phyloP scores from a whole-genome alignment of 2,797 vertebrate genomes.

The Lemur catta region DNA sequence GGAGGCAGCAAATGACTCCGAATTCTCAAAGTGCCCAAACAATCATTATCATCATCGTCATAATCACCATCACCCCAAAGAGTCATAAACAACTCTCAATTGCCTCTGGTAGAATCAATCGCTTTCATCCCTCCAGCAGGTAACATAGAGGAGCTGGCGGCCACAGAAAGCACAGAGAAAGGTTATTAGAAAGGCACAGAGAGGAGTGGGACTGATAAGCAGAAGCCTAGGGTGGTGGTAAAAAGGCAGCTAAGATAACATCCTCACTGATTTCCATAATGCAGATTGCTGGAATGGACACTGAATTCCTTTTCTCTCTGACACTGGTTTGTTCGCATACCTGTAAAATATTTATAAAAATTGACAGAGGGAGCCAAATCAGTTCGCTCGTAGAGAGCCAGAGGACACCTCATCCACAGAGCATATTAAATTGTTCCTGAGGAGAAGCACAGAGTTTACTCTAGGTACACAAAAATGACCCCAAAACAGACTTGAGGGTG shows the following conservation, averaged over 20 bases:
- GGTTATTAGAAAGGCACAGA: background rate
- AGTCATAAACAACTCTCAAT: background rate
- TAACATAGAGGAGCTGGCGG: background rate
- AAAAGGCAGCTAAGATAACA: background rate
- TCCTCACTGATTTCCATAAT: background rate
- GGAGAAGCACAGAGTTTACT: background rate
- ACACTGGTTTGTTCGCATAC: background rate
- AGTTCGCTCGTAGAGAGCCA: background rate
- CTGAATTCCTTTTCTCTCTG: background rate
- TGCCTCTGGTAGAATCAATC: background rate
- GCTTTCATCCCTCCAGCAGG: background rate
- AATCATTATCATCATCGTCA: background rate
- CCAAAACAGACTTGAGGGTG: background rate
- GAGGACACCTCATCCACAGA: background rate
- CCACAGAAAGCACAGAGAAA: background rate
- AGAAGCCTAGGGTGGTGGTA: background rate
- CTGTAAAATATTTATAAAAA: conserved; percentile 13
- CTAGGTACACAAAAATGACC: background rate
- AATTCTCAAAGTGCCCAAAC: background rate
- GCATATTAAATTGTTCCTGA: background rate
- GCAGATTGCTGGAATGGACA: background rate
- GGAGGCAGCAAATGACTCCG: background rate
- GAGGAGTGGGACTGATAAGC: background rate
- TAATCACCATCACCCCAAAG: background rate
- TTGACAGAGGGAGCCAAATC: background rate